Evolutionary conservation across 2,888 invertebrate species (phyloP), one percentile per base, ranked within the genome.

Genomic region (Odontothrips loti): DNA sequence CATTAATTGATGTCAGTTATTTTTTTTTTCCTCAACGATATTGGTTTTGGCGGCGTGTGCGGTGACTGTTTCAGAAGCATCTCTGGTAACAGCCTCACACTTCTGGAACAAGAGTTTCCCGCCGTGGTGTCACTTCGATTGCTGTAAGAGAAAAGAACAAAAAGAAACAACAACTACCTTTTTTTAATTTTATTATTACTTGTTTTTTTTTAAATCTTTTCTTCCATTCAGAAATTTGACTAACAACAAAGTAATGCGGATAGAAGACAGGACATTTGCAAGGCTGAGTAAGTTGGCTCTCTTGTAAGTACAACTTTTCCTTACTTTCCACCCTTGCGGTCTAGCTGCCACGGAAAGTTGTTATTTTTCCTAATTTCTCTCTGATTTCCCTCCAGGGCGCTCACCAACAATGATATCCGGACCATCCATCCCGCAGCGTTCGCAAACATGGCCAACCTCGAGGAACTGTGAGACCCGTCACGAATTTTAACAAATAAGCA

Each of bases 381-480:
- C 85, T 80, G 85, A 90, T 90, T 83, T 86, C 86, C 84, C 86
- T 90, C 83, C 87, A 88, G 84, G 84, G 86, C 83, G 90, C 90
- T 86, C 84, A 85, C 86, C 81, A 82, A 84, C 82, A 91, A 91
- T 85, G 84, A 84, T 79, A 88, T 90, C 82, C 84, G 84, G 34
- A 86, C 85, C 80, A 88, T 91, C 81, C 87, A 88, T 82, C 85
- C 87, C 80, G 85, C 85, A 78, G 88, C 90, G 47, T 90, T 91
- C 85, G 85, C 84, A 81, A 87, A 87, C 83, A 85, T 89, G 79
- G 84, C 83, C 17, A 85, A 87, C 79, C 87, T 91, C 29, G 84
- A 86, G 81, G 90, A 90, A 85, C 86, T 91, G 91, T 91, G 86
- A 90, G 89, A 89, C 34, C 6, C 34, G 6, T 43, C 34, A 43